These are phyloP conservation scores for Oscheius sp. DNA, from an alignment of 2,888 invertebrate genomes.

Conservation along the genomic window DNA sequence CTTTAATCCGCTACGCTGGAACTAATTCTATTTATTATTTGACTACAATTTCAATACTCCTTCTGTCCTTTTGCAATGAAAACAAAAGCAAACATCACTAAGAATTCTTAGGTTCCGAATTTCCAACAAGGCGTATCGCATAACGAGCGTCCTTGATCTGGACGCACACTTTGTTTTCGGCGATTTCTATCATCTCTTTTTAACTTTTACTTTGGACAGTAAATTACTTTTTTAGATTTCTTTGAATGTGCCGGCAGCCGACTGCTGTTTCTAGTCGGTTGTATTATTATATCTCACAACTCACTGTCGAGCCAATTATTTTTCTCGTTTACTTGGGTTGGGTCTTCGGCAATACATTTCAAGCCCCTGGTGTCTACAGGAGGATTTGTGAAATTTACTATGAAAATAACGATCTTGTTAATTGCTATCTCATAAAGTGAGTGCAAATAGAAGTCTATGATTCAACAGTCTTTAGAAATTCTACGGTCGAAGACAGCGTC, in stretches of 20 bases:
- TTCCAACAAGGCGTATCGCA: not conserved
- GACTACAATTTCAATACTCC: too few species aligned
- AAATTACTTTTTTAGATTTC: not conserved
- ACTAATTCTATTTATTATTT: too few species aligned
- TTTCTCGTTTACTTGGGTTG: slow-evolving; percentile 55
- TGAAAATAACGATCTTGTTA: slow-evolving; percentile 26
- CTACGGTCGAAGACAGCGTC: slow-evolving; percentile 43
- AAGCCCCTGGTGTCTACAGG: slow-evolving; percentile 48
- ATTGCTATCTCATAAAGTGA: slow-evolving; percentile 38
- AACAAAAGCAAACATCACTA: too few species aligned
- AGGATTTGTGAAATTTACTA: slow-evolving; percentile 54
- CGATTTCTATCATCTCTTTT: not conserved
- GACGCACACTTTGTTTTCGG: not conserved
- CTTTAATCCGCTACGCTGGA: too few species aligned
- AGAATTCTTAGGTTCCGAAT: not conserved
- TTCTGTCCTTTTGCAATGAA: too few species aligned
- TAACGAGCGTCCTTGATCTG: not conserved
- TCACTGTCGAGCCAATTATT: slow-evolving; percentile 47
- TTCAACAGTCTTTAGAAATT: not conserved
- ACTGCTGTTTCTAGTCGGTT: slow-evolving; percentile 14
- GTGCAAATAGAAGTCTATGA: not conserved
- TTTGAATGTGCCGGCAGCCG: not conserved
- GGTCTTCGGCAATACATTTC: slow-evolving; percentile 56
- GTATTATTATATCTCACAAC: slow-evolving; percentile 3
- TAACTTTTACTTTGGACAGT: not conserved